These are phyloP conservation scores for Timema cristinae DNA, from an alignment of 2,888 invertebrate genomes.

Conservation along the genomic window DNA sequence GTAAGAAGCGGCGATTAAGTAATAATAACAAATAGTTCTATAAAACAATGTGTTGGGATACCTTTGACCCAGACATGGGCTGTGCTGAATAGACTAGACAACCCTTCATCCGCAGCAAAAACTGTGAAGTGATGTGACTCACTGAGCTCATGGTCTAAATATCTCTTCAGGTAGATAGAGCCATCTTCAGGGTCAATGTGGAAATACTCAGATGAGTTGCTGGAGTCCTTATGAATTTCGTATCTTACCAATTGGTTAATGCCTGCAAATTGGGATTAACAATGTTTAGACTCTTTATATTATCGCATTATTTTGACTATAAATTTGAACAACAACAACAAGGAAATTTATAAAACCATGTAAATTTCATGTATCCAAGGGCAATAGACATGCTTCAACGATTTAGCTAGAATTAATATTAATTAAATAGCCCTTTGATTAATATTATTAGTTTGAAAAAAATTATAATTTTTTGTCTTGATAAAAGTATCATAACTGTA, in stretches of 20 bases:
- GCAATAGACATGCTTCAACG: too few species aligned
- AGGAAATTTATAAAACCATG: constrained; percentile 29
- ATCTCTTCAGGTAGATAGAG: constrained; percentile 68
- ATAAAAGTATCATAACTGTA: too few species aligned
- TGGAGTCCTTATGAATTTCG: constrained; percentile 60
- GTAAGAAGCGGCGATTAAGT: neutral
- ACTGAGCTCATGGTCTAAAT: constrained; percentile 75
- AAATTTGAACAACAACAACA: too few species aligned
- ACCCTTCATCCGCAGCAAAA: constrained; percentile 76
- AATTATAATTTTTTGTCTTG: too few species aligned
- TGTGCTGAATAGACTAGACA: constrained; percentile 74
- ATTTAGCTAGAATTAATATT: too few species aligned
- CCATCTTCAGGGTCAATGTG: constrained; percentile 74
- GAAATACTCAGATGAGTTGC: constrained; percentile 65
- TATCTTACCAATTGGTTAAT: constrained; percentile 65
- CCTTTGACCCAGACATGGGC: constrained; percentile 81
- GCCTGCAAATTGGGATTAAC: constrained; percentile 42
- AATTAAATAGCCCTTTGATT: too few species aligned
- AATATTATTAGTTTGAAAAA: too few species aligned
- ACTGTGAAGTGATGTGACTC: constrained; percentile 73
- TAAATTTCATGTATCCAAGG: neutral
- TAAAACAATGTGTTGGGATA: constrained; percentile 37
- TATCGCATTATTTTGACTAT: too few species aligned
- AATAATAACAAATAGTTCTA: neutral
- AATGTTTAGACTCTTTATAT: too few species aligned